phyloP scores from a whole-genome alignment of 2,113 vertebrate genomes.

The Urocolius indicus region DNA sequence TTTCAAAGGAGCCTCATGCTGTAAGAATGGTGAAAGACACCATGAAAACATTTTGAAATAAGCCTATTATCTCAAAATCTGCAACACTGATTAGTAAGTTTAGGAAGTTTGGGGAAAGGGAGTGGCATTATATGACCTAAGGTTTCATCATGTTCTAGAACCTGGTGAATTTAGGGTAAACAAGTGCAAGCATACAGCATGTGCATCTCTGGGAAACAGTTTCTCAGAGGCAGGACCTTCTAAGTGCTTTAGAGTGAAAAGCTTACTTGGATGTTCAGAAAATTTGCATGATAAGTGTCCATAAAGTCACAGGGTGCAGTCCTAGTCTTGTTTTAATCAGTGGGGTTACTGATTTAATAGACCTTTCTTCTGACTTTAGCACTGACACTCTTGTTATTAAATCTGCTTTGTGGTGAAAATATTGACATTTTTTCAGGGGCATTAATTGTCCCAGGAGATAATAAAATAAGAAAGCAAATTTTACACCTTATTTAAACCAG shows the following conservation, averaged over 20 bases:
- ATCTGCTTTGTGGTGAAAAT: constrained; percentile 36
- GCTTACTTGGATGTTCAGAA: constrained; percentile 46
- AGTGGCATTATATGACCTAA: background rate
- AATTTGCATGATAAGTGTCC: constrained; percentile 48
- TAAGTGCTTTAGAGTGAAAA: constrained; percentile 40
- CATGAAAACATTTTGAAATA: background rate
- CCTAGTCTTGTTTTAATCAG: constrained; percentile 51
- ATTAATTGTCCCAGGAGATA: constrained; percentile 37
- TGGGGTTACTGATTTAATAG: constrained; percentile 63
- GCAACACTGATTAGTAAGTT: background rate
- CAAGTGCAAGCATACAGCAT: background rate
- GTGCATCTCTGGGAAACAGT: background rate
- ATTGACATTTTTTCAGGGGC: background rate
- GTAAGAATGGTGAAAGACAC: background rate
- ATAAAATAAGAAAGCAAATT: constrained; percentile 33
- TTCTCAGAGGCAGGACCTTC: constrained; percentile 9
- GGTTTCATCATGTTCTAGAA: background rate
- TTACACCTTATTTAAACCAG: background rate
- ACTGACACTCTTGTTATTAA: constrained; percentile 28
- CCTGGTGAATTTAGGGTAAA: background rate
- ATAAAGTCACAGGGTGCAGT: constrained; percentile 37
- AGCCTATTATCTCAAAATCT: background rate
- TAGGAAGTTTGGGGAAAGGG: background rate
- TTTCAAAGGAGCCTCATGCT: background rate
- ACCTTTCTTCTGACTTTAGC: constrained; percentile 30